A percentile compares a stretch with the other conserved stretches of the same genome.
phyloP scores from a whole-genome alignment of 1,140 invertebrate species.

The Limonius californicus region DNA sequence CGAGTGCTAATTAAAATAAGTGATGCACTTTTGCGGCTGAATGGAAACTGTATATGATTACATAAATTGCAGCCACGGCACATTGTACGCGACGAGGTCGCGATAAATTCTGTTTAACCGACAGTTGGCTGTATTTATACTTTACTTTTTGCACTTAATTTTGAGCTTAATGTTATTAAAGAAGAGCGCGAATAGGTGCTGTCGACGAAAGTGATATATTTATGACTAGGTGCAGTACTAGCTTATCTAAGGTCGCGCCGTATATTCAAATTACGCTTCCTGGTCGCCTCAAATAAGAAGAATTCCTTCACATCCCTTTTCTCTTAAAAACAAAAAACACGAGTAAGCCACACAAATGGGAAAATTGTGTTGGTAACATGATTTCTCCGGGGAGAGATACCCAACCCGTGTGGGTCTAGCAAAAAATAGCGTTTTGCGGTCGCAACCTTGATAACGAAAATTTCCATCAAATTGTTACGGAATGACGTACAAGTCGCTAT shows the following conservation, averaged over 20 bases:
- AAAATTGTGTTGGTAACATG: no score
- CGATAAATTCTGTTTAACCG: conserved; percentile 28
- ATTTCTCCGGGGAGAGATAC: no score
- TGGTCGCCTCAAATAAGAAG: neutral
- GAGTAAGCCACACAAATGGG: no score
- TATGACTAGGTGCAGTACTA: conserved; percentile 7
- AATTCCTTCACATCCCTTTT: no score
- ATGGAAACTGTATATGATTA: conserved; percentile 28
- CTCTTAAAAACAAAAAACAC: no score
- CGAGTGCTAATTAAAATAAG: conserved; percentile 27
- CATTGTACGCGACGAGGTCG: conserved; percentile 19
- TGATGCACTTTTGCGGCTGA: conserved; percentile 24
- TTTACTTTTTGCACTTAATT: conserved; percentile 27
- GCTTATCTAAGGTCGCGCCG: neutral
- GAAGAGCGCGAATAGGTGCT: conserved; percentile 23
- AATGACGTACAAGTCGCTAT: no score
- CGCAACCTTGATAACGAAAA: no score
- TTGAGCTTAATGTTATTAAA: conserved; percentile 27
- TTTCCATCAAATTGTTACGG: no score
- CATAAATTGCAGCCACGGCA: conserved; percentile 31
- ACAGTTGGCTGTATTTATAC: conserved; percentile 27
- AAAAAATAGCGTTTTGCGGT: no score
- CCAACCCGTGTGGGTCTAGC: no score
- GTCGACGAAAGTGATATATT: conserved; percentile 17
- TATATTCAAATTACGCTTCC: conserved; percentile 14